These are phyloP conservation scores for Cynoglossus semilaevis DNA, from an alignment of 2,113 vertebrate genomes.

Conservation along the genomic window DNA sequence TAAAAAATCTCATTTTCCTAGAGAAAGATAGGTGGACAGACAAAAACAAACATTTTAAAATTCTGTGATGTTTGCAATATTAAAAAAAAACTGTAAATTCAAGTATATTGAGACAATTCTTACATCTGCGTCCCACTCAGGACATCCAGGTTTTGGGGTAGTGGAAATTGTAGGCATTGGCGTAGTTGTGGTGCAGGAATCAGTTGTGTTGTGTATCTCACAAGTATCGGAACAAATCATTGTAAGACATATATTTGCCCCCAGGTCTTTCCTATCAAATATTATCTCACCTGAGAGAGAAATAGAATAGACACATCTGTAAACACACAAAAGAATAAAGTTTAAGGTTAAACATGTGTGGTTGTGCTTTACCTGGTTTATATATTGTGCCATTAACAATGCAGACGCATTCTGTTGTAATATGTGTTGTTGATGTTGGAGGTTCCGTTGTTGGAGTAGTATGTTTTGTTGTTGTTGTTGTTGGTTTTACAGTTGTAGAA, in stretches of 20 bases:
- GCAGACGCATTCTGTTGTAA: conserved; percentile 50
- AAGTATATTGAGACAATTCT: conserved; percentile 3
- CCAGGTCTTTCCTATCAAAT: conserved; percentile 45
- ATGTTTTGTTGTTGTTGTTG: background rate
- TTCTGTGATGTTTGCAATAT: no score
- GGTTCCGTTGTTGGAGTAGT: background rate
- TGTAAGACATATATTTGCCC: conserved; percentile 65
- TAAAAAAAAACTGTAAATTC: no score
- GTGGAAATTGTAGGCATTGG: conserved; percentile 13
- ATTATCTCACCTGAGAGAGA: conserved; percentile 48
- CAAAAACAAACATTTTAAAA: no score
- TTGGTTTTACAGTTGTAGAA: no score
- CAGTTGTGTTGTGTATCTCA: conserved; percentile 56
- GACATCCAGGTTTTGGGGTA: conserved; percentile 24
- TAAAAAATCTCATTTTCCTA: conserved; percentile 80
- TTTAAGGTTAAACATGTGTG: background rate
- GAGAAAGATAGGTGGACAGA: conserved; percentile 10
- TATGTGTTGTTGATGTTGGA: background rate
- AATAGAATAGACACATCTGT: no score
- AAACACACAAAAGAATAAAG: background rate
- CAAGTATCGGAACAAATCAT: conserved; percentile 65
- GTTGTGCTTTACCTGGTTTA: conserved; percentile 44
- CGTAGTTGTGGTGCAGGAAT: background rate
- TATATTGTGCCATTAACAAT: conserved; percentile 54
- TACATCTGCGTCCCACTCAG: conserved; percentile 64